phyloP scores from a whole-genome alignment of 2,797 vertebrate genomes.

The Picus viridis region DNA sequence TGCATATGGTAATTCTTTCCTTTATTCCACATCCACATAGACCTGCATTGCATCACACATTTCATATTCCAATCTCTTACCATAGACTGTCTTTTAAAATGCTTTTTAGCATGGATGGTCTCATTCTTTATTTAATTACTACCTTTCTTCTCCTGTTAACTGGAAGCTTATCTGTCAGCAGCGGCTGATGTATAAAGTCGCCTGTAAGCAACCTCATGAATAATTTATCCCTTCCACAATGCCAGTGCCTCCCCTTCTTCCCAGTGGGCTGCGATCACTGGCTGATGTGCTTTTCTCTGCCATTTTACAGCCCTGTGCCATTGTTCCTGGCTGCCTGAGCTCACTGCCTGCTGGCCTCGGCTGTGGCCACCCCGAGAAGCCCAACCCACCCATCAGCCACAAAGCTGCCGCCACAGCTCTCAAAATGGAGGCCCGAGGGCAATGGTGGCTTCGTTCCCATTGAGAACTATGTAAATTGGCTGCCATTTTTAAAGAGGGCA shows the following conservation, averaged over 20 bases:
- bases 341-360: rapidly evolving
- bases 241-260: background rate
- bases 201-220: background rate
- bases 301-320: rapidly evolving
- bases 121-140: background rate
- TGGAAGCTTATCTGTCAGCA: background rate
- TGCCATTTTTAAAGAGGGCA: background rate
- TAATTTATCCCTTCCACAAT: background rate
- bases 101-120: background rate
- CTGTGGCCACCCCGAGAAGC: background rate
- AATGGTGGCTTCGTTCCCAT: background rate
- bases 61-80: background rate
- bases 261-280: background rate
- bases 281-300: background rate
- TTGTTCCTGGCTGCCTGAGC: background rate
- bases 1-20: background rate
- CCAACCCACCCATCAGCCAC: background rate
- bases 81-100: background rate
- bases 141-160: background rate
- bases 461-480: background rate
- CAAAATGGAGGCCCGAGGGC: background rate
- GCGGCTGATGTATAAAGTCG: background rate
- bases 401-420: background rate
- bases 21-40: background rate
- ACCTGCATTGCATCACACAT: background rate